These are phyloP conservation scores for Idaea biselata DNA, from an alignment of 2,888 invertebrate genomes.

Conservation along the genomic window DNA sequence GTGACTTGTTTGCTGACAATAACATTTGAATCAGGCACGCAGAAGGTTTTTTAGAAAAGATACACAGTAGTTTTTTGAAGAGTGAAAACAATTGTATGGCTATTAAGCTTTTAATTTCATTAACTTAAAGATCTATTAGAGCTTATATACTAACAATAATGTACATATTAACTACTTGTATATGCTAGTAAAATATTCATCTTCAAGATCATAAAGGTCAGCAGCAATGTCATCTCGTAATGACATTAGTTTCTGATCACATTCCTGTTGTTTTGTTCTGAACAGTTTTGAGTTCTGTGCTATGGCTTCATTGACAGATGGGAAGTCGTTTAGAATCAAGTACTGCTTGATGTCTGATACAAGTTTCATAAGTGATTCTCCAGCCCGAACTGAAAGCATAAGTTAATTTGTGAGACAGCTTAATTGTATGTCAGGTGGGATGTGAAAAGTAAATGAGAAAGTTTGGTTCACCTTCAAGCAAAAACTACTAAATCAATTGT, in stretches of 20 bases:
- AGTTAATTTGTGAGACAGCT: slow-evolving; percentile 7
- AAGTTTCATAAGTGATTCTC: slow-evolving; percentile 97
- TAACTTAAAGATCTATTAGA: background rate
- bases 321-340: slow-evolving; percentile 98
- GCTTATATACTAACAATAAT: background rate
- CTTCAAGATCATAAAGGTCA: slow-evolving; percentile 94
- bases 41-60: no score
- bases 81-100: background rate
- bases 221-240: slow-evolving; percentile 97
- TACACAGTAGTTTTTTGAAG: no score
- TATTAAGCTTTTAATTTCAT: background rate
- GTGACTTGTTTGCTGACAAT: no score
- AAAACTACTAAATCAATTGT: no score
- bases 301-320: slow-evolving; percentile 98
- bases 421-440: background rate
- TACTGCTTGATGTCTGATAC: slow-evolving; percentile 99
- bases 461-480: no score
- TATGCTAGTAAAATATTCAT: slow-evolving; percentile 94
- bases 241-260: slow-evolving; percentile 95
- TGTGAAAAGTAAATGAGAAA: background rate
- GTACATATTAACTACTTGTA: slow-evolving; percentile 79
- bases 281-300: slow-evolving; percentile 95
- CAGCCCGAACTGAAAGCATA: slow-evolving; percentile 89
- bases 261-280: slow-evolving; percentile 93
- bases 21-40: no score